Percentiles rank a stretch among this genome's conserved stretches.
Conservation (phyloP, 2,888 invertebrate genomes). For the Ptilodon capucinus region DNA sequence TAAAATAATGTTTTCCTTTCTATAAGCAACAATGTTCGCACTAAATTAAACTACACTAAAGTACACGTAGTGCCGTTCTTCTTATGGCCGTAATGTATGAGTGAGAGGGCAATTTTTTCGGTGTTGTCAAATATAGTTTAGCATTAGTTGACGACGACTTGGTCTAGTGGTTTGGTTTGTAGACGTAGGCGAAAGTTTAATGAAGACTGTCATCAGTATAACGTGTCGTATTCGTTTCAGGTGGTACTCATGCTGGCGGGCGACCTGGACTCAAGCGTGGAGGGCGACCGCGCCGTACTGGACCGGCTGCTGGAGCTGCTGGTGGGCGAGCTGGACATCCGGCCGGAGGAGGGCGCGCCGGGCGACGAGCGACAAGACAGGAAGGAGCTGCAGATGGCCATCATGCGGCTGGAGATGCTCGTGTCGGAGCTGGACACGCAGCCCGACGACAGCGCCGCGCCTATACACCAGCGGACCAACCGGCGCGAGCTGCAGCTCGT, state of each 20-base stretch:
- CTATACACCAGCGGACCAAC: constrained; percentile 85
- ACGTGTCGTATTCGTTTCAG: constrained; percentile 54
- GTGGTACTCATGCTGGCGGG: constrained; percentile 94
- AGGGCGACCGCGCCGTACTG: constrained; percentile 89
- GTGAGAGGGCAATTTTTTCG: too few relatives aligned
- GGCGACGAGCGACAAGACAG: constrained; percentile 85
- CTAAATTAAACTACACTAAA: too few relatives aligned
- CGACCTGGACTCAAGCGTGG: constrained; percentile 93
- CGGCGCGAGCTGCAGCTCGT: constrained; percentile 93
- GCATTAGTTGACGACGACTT: too few relatives aligned
- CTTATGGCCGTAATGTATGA: too few relatives aligned
- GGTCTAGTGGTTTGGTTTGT: too few relatives aligned
- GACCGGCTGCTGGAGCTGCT: constrained; percentile 89
- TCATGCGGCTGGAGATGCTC: constrained; percentile 89
- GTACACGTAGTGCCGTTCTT: too few relatives aligned
- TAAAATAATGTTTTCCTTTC: too few relatives aligned
- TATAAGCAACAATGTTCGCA: too few relatives aligned
- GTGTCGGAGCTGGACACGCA: constrained; percentile 88
- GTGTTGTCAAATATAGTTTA: too few relatives aligned
- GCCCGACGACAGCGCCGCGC: constrained; percentile 67
- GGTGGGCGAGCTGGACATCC: constrained; percentile 87
- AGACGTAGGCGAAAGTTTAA: too few relatives aligned
- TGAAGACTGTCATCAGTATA: background rate
- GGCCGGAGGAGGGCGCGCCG: constrained; percentile 60
- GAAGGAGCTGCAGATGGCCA: constrained; percentile 93